phyloP scores from a whole-genome alignment of 2,888 invertebrate genomes.

The Mimachlamys varia region DNA sequence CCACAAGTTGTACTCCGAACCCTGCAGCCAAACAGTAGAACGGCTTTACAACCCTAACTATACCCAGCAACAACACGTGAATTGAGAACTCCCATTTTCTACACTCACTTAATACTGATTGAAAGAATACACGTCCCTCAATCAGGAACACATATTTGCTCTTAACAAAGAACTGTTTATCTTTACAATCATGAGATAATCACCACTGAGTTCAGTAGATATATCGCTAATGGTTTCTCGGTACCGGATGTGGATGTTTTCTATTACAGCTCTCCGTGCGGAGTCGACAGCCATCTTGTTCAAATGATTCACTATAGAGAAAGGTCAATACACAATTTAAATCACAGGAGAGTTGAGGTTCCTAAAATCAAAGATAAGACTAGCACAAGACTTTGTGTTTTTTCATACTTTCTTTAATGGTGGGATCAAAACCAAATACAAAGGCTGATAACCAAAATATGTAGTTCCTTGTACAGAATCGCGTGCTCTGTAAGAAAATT shows the following conservation, averaged over 20 bases:
- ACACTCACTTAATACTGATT: background rate
- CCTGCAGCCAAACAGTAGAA: background rate
- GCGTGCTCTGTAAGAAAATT: background rate
- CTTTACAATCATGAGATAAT: background rate
- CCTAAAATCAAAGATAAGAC: background rate
- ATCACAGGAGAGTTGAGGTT: background rate
- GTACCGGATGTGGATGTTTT: background rate
- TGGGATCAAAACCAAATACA: background rate
- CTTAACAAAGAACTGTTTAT: background rate
- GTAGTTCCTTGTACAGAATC: background rate
- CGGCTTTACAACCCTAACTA: background rate
- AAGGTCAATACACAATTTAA: background rate
- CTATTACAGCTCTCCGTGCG: background rate
- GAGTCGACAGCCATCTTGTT: background rate
- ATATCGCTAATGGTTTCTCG: background rate
- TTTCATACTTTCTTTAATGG: background rate
- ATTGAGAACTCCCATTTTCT: background rate
- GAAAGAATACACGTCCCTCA: background rate
- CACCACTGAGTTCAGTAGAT: background rate
- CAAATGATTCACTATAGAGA: background rate
- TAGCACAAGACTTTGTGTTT: background rate
- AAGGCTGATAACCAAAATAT: background rate
- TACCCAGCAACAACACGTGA: background rate
- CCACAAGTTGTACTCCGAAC: background rate
- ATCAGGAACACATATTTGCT: slow-evolving; percentile 3